Base-by-base conservation (phyloP, 2,797 vertebrate genomes). In the Lagocephalus sceleratus region DNA sequence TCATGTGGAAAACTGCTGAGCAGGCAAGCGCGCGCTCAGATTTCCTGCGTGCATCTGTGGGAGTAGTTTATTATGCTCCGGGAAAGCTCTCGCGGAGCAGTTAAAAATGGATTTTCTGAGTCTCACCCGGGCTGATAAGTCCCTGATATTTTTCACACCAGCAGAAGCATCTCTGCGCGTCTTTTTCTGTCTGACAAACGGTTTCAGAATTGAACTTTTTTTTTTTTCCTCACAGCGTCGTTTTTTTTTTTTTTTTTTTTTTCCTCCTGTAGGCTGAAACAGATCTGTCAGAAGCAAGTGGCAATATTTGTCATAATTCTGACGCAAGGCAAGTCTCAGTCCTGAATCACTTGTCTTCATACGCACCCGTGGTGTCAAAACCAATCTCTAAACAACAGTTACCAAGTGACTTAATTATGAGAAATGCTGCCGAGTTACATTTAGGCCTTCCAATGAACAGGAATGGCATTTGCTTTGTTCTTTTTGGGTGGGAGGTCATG, bases 51-150 rank as follows among this genome's bases (percentile, higher is more conserved):
- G 43, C 21, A 20, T 39, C 42, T 40, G 70, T 58, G 47, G 48
- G 67, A 51, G 60, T 71, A 72, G 70, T 85, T 81, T 73, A 77
- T 85, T 84, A 83, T 76, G 72, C 71, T 58, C 58, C 62, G 63
- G 60, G 73, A 84, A 70, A 73, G 74, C 72, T 78, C 68, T 74
- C 68, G 47, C 29, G 43, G 67, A 83, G 61, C 71, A 66, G 64
- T 79, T 76, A 70, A 75, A 77, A 80, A 83, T 84, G 63, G 82
- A 81, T 88, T 87, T 85, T 76, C 66, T 79, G 65, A 80, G 76
- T 73, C 54, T 67, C 59, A 40, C 73, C 68, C 73, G 75, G 66
- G 54, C 63, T 47, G 55, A 73, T 81, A 81, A 75, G 51, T 66
- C 52, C 51, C 63, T 59, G 63, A 76, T 76, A 77, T 73, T 82